Percentiles rank a stretch among this genome's conserved stretches.
Evolutionary conservation across 2,113 vertebrate genomes (phyloP).

Genomic region (Corvus cornix): DNA sequence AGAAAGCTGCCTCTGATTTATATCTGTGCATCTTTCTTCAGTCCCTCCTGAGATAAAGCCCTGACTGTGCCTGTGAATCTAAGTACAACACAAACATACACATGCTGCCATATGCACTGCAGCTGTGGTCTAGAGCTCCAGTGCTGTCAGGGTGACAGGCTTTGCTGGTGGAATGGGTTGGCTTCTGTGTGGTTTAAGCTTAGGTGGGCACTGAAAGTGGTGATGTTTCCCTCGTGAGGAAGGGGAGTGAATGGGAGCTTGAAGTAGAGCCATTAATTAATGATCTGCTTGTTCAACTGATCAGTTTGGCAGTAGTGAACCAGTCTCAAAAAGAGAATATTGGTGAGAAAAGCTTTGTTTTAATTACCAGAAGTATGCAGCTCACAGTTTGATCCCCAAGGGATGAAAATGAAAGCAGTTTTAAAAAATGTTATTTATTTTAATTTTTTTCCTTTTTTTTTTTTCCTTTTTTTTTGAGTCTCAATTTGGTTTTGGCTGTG

Average conservation of each 20-base stretch:
- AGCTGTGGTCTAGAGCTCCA: background rate
- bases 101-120: background rate
- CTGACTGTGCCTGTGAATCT: background rate
- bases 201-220: background rate
- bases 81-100: background rate
- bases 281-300: background rate
- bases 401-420: background rate
- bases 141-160: background rate
- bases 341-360: background rate
- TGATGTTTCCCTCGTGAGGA: background rate
- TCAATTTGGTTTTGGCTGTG: background rate
- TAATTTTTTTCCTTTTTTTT: background rate
- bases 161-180: background rate
- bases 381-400: background rate
- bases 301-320: background rate
- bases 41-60: background rate
- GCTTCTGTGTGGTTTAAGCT: background rate
- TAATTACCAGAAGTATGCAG: background rate
- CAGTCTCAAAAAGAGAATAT: background rate
- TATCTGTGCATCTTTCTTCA: background rate
- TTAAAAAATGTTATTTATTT: background rate
- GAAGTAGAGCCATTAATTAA: background rate
- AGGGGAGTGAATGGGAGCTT: background rate
- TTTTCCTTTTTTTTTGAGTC: background rate
- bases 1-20: background rate